These are phyloP conservation scores for Arenaria interpres DNA, from an alignment of 2,113 vertebrate species.

Conservation along the genomic window DNA sequence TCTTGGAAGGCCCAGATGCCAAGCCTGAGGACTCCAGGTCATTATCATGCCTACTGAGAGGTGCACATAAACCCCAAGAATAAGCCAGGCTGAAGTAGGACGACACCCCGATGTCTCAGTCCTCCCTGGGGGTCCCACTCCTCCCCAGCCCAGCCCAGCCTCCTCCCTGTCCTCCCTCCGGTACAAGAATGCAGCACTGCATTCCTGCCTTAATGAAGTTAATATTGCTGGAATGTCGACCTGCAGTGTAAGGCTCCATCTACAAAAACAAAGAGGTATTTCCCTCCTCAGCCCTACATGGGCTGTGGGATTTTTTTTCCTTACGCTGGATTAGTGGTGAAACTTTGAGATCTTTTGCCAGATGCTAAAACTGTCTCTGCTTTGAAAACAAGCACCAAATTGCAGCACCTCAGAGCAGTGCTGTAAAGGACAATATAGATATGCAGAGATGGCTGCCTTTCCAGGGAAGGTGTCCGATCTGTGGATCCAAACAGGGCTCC, in stretches of 20 bases:
- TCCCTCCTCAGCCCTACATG: not conserved
- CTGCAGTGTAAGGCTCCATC: constrained; percentile 73
- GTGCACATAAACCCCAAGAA: not conserved
- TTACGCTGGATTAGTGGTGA: constrained; percentile 1
- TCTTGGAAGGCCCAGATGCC: not conserved
- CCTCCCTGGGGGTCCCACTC: not conserved
- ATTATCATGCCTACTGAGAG: not conserved
- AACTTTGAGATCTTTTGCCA: not conserved
- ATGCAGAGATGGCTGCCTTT: not conserved
- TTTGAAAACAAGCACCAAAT: not conserved
- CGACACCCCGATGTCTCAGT: not conserved
- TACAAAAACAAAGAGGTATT: constrained; percentile 76
- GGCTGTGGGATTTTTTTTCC: not conserved
- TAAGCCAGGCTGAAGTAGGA: not conserved
- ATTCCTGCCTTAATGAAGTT: constrained; percentile 90
- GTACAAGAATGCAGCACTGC: constrained; percentile 76
- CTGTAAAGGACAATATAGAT: not conserved
- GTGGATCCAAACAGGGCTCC: not conserved
- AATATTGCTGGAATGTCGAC: constrained; percentile 84
- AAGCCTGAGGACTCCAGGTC: not conserved
- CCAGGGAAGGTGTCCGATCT: not conserved
- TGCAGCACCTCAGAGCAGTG: not conserved
- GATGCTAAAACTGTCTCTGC: not conserved
- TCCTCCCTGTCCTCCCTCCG: constrained; percentile 2
- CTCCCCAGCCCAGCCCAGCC: not conserved